These are phyloP conservation scores for Ectropis grisescens DNA, from an alignment of 1,140 invertebrate genomes.

Conservation along the genomic window DNA sequence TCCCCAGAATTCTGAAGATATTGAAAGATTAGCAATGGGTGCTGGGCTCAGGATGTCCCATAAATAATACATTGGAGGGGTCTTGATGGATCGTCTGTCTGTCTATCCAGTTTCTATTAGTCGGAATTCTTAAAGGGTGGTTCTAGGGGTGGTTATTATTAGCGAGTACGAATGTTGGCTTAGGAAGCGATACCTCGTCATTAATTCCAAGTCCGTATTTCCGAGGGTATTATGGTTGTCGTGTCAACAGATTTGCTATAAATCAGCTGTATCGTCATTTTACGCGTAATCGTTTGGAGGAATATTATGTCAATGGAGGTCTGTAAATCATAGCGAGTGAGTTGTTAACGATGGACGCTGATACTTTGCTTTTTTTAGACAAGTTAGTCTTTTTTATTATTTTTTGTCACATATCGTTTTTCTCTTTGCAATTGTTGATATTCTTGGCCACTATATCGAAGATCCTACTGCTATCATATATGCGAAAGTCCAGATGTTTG, in stretches of 20 bases:
- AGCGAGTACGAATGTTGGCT: constrained; percentile 54
- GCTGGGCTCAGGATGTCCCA: constrained; percentile 50
- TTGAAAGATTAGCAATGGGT: constrained; percentile 66
- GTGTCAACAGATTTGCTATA: constrained; percentile 23
- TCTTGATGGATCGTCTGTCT: constrained; percentile 64
- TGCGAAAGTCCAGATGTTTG: too few relatives aligned
- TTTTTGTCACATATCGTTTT: too few relatives aligned
- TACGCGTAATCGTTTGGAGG: too few relatives aligned
- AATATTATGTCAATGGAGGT: too few relatives aligned
- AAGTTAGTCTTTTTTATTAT: too few relatives aligned
- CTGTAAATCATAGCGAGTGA: too few relatives aligned
- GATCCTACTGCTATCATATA: too few relatives aligned
- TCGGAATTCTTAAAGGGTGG: constrained; percentile 65
- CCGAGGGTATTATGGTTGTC: constrained; percentile 18
- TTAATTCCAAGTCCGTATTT: constrained; percentile 23
- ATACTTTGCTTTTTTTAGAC: too few relatives aligned
- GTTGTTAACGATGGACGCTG: too few relatives aligned
- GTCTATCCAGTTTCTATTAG: constrained; percentile 64
- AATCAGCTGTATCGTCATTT: too few relatives aligned
- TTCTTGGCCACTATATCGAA: too few relatives aligned
- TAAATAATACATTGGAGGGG: constrained; percentile 67
- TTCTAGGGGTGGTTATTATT: constrained; percentile 49
- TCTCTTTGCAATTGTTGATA: too few relatives aligned
- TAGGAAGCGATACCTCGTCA: constrained; percentile 45
- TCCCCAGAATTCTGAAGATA: constrained; percentile 60